Evolutionary conservation across 2,888 invertebrate species (phyloP).

Genomic region (Drosophila macrospina): DNA sequence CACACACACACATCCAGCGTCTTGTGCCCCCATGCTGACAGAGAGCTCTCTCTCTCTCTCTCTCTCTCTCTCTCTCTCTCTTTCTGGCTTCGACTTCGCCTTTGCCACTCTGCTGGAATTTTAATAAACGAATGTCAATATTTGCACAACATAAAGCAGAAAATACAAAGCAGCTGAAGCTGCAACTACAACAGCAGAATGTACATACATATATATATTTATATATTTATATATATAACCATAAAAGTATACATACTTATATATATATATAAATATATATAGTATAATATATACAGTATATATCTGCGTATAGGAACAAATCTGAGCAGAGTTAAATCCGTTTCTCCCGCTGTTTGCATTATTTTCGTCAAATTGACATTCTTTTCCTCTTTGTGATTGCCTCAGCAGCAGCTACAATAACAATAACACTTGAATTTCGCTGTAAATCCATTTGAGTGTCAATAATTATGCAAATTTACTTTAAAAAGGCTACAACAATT

Average conservation of each 20-base stretch:
- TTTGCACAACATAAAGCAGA: slow-evolving; percentile 82
- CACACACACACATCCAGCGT: slow-evolving; percentile 17
- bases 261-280: too few relatives aligned
- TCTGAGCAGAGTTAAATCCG: slow-evolving; percentile 41
- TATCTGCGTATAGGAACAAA: slow-evolving; percentile 18
- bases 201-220: slow-evolving; percentile 39
- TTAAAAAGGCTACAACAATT: slow-evolving; percentile 6
- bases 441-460: slow-evolving; percentile 22
- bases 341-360: slow-evolving; percentile 57
- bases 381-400: slow-evolving; percentile 35
- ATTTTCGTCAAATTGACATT: slow-evolving; percentile 32
- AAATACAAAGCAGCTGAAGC: slow-evolving; percentile 56
- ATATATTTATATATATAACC: not conserved
- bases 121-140: slow-evolving; percentile 83
- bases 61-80: slow-evolving; percentile 5
- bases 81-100: slow-evolving; percentile 47
- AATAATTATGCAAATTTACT: slow-evolving; percentile 33
- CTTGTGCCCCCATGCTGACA: slow-evolving; percentile 68
- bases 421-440: slow-evolving; percentile 10
- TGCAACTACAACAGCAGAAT: slow-evolving; percentile 50
- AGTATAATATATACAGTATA: too few relatives aligned
- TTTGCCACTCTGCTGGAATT: slow-evolving; percentile 80
- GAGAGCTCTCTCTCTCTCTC: slow-evolving; percentile 12
- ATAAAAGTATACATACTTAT: not conserved
- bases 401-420: slow-evolving; percentile 29